These are phyloP conservation scores for Myotis davidii DNA, from an alignment of 2,113 vertebrate species.

Conservation along the genomic window DNA sequence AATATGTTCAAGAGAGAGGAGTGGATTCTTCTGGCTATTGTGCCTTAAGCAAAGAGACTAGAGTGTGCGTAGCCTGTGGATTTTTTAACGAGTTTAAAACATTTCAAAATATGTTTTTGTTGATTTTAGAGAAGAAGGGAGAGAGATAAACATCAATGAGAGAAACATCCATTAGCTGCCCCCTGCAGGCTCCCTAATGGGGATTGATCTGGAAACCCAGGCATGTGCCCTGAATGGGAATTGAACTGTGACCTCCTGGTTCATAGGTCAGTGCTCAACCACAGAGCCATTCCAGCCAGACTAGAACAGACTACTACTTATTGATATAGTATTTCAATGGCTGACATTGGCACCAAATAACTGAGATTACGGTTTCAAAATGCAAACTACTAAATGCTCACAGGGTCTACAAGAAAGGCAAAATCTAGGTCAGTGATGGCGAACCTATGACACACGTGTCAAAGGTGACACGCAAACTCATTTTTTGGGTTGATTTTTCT, in stretches of 20 bases:
- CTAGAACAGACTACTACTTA: background rate
- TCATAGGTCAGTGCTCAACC: too few species aligned
- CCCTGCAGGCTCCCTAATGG: too few species aligned
- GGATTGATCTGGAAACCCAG: too few species aligned
- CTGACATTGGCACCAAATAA: background rate
- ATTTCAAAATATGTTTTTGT: background rate
- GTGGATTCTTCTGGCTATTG: background rate
- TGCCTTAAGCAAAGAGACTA: background rate
- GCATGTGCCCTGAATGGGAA: too few species aligned
- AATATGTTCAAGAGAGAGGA: background rate
- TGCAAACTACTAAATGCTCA: background rate
- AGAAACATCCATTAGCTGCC: too few species aligned
- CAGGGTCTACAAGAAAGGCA: background rate
- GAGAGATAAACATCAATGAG: too few species aligned
- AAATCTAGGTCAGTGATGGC: background rate
- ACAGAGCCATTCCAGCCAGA: background rate
- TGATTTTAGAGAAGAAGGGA: too few species aligned
- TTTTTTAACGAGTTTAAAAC: constrained; percentile 5
- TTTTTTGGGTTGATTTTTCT: too few species aligned
- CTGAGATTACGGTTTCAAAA: constrained; percentile 11
- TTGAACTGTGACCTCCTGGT: too few species aligned
- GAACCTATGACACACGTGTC: too few species aligned
- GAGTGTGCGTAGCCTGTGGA: background rate
- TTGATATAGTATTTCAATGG: background rate
- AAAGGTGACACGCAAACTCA: too few species aligned